These are phyloP conservation scores for Pantherophis guttatus DNA, from an alignment of 2,113 vertebrate genomes.

Conservation along the genomic window DNA sequence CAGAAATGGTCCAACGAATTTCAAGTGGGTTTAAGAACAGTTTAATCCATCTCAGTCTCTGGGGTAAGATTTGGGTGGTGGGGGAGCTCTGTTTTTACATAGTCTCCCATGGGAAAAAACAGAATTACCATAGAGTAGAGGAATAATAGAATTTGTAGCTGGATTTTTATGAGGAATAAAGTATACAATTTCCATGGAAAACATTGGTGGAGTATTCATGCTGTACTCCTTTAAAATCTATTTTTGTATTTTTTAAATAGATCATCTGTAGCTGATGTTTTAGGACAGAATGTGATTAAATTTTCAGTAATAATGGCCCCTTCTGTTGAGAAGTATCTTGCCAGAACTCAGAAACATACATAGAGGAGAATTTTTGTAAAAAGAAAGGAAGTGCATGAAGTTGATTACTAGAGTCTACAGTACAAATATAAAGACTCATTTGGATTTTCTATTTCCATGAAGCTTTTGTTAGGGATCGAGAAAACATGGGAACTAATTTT, in stretches of 20 bases:
- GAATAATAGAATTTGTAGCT: background rate
- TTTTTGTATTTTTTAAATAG: background rate
- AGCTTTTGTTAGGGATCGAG: background rate
- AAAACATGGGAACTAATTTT: rapidly evolving
- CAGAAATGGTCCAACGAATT: background rate
- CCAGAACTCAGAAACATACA: background rate
- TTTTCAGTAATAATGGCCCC: background rate
- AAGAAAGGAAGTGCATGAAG: background rate
- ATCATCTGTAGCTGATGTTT: background rate
- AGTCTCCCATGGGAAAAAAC: background rate
- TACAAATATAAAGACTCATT: background rate
- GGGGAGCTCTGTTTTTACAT: background rate
- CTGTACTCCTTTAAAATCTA: background rate
- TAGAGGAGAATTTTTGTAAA: background rate
- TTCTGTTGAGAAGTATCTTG: background rate
- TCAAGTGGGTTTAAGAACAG: background rate
- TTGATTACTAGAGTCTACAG: background rate
- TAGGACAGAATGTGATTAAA: background rate
- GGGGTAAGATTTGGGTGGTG: background rate
- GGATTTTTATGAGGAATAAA: background rate
- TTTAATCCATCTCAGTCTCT: background rate
- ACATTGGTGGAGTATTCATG: background rate
- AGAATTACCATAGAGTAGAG: background rate
- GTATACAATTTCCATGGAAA: background rate
- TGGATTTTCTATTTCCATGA: background rate